Evolutionary conservation across 2,113 vertebrate species (phyloP).

Genomic region (Orientallactaga bullata): DNA sequence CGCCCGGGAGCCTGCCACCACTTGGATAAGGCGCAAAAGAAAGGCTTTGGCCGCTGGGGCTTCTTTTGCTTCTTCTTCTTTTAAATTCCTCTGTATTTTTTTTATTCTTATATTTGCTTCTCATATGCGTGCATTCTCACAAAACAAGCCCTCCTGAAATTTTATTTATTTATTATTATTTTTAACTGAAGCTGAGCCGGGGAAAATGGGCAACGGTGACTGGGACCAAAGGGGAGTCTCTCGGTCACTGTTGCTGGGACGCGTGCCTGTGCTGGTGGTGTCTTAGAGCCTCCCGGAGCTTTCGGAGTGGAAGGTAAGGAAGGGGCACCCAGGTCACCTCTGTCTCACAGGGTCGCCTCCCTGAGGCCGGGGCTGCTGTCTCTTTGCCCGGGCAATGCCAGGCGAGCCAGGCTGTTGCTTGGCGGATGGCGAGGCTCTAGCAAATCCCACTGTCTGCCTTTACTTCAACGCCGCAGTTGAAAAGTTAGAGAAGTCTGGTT

Average conservation of each 20-base stretch:
- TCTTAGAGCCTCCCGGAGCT: constrained; percentile 95
- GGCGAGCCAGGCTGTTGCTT: constrained; percentile 80
- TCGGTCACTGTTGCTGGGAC: constrained; percentile 89
- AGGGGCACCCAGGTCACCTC: constrained; percentile 67
- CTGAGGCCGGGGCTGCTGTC: constrained; percentile 37
- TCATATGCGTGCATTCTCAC: constrained; percentile 75
- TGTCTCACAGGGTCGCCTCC: constrained; percentile 67
- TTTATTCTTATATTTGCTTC: constrained; percentile 70
- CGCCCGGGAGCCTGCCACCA: constrained; percentile 81
- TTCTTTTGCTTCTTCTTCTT: constrained; percentile 3
- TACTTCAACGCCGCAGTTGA: constrained; percentile 83
- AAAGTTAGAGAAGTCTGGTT: constrained; percentile 88
- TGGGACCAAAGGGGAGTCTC: constrained; percentile 91
- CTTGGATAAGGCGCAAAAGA: constrained; percentile 75
- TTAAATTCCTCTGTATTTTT: not conserved
- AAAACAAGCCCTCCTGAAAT: too few species aligned
- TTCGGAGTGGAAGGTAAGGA: constrained; percentile 98
- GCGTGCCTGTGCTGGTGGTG: constrained; percentile 93
- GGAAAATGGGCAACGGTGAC: constrained; percentile 95
- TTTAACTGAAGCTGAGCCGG: constrained; percentile 88
- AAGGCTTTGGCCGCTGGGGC: constrained; percentile 74
- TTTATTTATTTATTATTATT: too few species aligned
- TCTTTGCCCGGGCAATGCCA: too few species aligned
- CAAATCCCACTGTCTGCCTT: constrained; percentile 77
- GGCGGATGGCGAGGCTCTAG: constrained; percentile 53